Evolutionary conservation across 2,888 invertebrate species (phyloP).

Genomic region (Stenodera caucasica): DNA sequence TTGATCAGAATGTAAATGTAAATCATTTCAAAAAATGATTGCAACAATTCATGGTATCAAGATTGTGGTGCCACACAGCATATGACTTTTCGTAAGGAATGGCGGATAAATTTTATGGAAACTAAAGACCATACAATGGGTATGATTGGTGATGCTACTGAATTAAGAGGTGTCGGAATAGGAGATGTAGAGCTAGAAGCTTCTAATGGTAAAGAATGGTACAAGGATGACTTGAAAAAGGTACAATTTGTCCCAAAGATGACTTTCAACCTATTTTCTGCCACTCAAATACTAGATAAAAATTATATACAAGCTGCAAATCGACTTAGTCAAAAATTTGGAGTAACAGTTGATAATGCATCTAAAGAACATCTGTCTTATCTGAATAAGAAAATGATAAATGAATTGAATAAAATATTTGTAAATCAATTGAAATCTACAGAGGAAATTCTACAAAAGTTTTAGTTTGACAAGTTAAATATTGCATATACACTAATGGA

Average conservation of each 20-base stretch:
- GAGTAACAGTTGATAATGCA: constrained; percentile 5
- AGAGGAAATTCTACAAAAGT: constrained; percentile 32
- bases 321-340: constrained; percentile 25
- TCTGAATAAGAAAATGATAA: too few species aligned
- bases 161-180: background rate
- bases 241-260: constrained; percentile 1
- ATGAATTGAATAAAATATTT: constrained; percentile 34
- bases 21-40: too few species aligned
- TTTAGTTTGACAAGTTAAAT: constrained; percentile 16
- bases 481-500: constrained; percentile 34
- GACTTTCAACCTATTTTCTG: constrained; percentile 6
- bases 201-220: background rate
- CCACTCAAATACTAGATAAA: background rate
- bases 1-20: too few species aligned
- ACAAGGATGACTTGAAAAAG: background rate
- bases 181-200: constrained; percentile 1
- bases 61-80: constrained; percentile 7
- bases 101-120: too few species aligned
- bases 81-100: too few species aligned
- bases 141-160: background rate
- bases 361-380: too few species aligned
- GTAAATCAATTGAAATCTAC: constrained; percentile 37
- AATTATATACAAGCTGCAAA: background rate
- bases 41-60: too few species aligned
- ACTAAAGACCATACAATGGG: background rate